Percentiles rank a stretch among this genome's conserved stretches.
These are phyloP conservation scores for Plutella xylostella DNA, from an alignment of 2,888 invertebrate genomes.

Conservation along the genomic window DNA sequence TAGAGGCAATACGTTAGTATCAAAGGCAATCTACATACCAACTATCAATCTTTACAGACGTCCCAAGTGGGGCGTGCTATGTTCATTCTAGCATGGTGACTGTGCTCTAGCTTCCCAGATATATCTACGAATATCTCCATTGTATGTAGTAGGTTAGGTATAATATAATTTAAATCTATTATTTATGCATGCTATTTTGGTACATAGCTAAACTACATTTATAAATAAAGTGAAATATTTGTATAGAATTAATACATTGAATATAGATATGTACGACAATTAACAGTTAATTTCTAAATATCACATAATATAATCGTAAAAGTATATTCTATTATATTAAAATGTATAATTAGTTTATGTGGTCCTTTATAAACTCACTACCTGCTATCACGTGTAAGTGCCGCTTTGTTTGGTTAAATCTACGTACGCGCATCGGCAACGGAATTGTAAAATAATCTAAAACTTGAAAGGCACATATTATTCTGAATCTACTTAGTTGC, in stretches of 20 bases:
- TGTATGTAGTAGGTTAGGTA: too few relatives aligned
- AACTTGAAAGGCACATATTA: too few relatives aligned
- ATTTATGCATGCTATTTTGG: not conserved
- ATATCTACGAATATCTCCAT: too few relatives aligned
- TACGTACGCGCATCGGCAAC: too few relatives aligned
- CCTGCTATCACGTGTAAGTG: constrained; percentile 36
- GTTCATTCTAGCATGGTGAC: too few relatives aligned
- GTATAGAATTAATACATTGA: constrained; percentile 41
- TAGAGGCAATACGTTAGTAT: too few relatives aligned
- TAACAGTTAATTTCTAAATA: constrained; percentile 56
- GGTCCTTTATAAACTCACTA: constrained; percentile 45
- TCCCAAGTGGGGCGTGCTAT: too few relatives aligned
- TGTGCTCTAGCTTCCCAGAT: too few relatives aligned
- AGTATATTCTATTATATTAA: constrained; percentile 37
- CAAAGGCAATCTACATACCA: too few relatives aligned
- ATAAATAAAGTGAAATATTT: not conserved
- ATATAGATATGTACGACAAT: constrained; percentile 36
- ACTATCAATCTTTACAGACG: too few relatives aligned
- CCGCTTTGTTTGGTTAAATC: constrained; percentile 10
- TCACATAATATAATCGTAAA: constrained; percentile 66
- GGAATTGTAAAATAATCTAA: too few relatives aligned
- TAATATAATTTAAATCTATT: not conserved
- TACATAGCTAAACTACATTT: not conserved
- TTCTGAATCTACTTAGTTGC: too few relatives aligned
- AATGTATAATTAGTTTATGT: constrained; percentile 38